phyloP scores from a whole-genome alignment of 2,797 vertebrate genomes.

The Pseudochirops corinnae region DNA sequence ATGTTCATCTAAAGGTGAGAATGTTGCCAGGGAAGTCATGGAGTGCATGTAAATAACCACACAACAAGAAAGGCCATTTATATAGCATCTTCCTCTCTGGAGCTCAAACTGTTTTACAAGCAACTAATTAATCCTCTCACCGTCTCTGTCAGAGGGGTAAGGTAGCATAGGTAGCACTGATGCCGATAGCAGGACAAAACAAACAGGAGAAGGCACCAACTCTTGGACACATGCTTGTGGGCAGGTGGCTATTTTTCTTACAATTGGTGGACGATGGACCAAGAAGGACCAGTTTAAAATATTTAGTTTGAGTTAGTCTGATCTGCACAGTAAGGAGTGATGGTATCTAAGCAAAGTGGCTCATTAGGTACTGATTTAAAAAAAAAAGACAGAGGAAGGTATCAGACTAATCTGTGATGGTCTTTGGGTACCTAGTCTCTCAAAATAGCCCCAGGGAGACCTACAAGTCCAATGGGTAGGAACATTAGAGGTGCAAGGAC shows the following conservation, averaged over 20 bases:
- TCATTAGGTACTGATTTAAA: slow-evolving; percentile 13
- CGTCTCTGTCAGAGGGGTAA: slow-evolving; percentile 28
- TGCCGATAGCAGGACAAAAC: slow-evolving; percentile 47
- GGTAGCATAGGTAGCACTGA: background rate
- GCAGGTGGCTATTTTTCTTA: background rate
- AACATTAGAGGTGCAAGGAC: slow-evolving; percentile 20
- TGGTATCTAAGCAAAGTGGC: slow-evolving; percentile 34
- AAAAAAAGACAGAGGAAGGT: slow-evolving; percentile 40
- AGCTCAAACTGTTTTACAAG: slow-evolving; percentile 23
- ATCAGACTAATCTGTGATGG: background rate
- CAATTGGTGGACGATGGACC: slow-evolving; percentile 23
- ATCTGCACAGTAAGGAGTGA: slow-evolving; percentile 26
- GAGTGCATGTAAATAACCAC: background rate
- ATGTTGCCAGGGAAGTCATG: slow-evolving; percentile 39
- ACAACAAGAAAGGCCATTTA: slow-evolving; percentile 9
- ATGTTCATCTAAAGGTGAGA: slow-evolving; percentile 45
- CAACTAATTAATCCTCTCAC: slow-evolving; percentile 31
- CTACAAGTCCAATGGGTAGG: background rate
- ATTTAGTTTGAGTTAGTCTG: slow-evolving; percentile 54
- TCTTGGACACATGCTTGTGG: slow-evolving; percentile 20
- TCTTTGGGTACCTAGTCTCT: background rate
- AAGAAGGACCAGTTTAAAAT: slow-evolving; percentile 59
- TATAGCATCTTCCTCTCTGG: slow-evolving; percentile 21
- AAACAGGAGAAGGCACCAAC: slow-evolving; percentile 35
- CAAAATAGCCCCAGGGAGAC: slow-evolving; percentile 3